A percentile compares a stretch with the other conserved stretches of the same genome.
Conservation (phyloP, 2,797 vertebrate species). For the Cossypha heuglini region DNA sequence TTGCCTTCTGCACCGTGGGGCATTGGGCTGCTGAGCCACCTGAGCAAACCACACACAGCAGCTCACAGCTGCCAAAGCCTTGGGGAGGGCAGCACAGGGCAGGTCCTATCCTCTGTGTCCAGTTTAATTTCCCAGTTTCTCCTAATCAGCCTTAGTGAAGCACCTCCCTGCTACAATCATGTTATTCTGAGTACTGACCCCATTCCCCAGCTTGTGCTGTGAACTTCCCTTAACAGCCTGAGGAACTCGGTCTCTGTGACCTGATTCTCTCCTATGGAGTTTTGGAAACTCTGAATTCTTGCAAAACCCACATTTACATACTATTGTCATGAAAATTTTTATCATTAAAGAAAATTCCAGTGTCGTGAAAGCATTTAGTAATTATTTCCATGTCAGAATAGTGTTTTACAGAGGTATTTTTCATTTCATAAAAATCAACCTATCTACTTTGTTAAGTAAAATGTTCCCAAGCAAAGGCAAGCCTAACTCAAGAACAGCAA, state of each 20-base stretch:
- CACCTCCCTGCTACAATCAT: not conserved
- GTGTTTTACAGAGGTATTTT: not conserved
- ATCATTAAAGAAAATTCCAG: not conserved
- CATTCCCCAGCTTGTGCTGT: not conserved
- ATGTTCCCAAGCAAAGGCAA: not conserved
- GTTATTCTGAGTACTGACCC: not conserved
- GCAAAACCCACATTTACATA: not conserved
- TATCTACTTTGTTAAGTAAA: not conserved
- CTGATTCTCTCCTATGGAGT: not conserved
- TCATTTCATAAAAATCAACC: not conserved
- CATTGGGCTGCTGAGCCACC: not conserved
- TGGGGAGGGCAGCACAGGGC: not conserved
- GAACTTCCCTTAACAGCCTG: not conserved
- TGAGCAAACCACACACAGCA: not conserved
- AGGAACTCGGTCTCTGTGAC: not conserved
- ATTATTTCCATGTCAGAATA: not conserved
- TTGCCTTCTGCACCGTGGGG: accelerated
- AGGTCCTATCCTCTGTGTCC: not conserved
- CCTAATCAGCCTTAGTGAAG: not conserved
- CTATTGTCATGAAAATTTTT: not conserved
- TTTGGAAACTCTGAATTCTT: not conserved
- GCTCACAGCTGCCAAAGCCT: not conserved
- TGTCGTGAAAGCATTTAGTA: not conserved
- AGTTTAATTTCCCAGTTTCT: not conserved
- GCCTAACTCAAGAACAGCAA: not conserved